Conservation (phyloP, 2,113 vertebrate species). For the Hemiscyllium ocellatum region DNA sequence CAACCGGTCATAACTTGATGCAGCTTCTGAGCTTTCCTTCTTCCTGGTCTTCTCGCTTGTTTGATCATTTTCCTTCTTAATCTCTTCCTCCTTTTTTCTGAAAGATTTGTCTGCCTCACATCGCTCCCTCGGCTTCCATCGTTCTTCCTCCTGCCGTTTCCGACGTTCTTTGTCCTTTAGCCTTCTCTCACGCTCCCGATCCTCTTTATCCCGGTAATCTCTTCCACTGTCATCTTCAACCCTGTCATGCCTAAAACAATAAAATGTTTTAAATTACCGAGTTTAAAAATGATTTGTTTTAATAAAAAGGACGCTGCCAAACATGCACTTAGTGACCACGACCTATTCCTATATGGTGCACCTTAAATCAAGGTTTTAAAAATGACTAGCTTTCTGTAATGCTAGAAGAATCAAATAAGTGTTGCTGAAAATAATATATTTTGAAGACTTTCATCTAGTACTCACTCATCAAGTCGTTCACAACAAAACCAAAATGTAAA, state of each 20-base stretch:
- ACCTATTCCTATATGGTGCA: not conserved
- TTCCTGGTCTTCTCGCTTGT: constrained; percentile 73
- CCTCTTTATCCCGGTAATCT: constrained; percentile 74
- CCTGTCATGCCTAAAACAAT: not conserved
- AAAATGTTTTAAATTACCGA: too few relatives aligned
- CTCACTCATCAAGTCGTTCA: too few relatives aligned
- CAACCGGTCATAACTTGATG: constrained; percentile 55
- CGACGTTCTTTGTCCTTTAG: constrained; percentile 76
- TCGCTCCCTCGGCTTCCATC: constrained; percentile 76
- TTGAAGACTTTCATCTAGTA: too few relatives aligned
- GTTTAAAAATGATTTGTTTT: too few relatives aligned
- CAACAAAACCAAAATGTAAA: too few relatives aligned
- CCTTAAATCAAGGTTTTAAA: not conserved
- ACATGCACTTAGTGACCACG: not conserved
- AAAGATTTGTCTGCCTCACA: constrained; percentile 78
- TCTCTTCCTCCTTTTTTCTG: constrained; percentile 79
- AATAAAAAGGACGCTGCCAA: not conserved
- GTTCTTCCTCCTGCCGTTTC: constrained; percentile 81
- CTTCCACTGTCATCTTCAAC: constrained; percentile 44
- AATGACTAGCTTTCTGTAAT: not conserved
- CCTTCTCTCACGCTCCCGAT: constrained; percentile 67
- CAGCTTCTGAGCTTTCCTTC: constrained; percentile 61
- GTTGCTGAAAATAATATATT: too few relatives aligned
- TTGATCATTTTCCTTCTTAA: constrained; percentile 74
- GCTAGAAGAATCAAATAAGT: not conserved